phyloP scores from a whole-genome alignment of 2,888 invertebrate species.

The Hymenopus coronatus region DNA sequence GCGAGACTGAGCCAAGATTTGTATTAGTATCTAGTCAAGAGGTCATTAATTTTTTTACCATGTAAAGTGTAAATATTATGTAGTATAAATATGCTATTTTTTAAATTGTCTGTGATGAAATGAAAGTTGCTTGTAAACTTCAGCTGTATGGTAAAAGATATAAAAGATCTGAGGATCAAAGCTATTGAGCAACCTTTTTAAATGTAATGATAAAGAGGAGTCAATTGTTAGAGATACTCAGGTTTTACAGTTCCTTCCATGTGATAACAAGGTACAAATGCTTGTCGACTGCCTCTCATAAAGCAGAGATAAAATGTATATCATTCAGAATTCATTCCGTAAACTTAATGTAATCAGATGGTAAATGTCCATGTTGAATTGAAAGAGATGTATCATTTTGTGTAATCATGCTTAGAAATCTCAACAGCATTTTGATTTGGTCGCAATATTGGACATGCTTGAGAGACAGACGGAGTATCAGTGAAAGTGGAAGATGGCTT shows the following conservation, averaged over 20 bases:
- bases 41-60: conserved; percentile 34
- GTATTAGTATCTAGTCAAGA: conserved; percentile 36
- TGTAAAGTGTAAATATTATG: conserved; percentile 34
- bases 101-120: conserved; percentile 38
- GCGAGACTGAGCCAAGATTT: conserved; percentile 34
- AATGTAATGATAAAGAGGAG: conserved; percentile 9
- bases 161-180: background rate
- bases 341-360: background rate
- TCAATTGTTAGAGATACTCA: conserved; percentile 31
- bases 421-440: conserved; percentile 24
- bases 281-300: conserved; percentile 32
- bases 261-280: conserved; percentile 36
- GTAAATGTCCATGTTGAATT: background rate
- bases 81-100: conserved; percentile 34
- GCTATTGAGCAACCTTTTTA: conserved; percentile 2
- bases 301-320: conserved; percentile 11
- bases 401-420: background rate
- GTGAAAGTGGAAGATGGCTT: background rate
- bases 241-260: conserved; percentile 36
- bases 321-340: conserved; percentile 13
- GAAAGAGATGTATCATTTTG: background rate
- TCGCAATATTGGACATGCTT: background rate
- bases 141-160: conserved; percentile 25
- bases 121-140: conserved; percentile 37
- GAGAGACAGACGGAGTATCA: background rate